These are phyloP conservation scores for Notothenia coriiceps DNA, from an alignment of 2,113 vertebrate species.

Conservation along the genomic window DNA sequence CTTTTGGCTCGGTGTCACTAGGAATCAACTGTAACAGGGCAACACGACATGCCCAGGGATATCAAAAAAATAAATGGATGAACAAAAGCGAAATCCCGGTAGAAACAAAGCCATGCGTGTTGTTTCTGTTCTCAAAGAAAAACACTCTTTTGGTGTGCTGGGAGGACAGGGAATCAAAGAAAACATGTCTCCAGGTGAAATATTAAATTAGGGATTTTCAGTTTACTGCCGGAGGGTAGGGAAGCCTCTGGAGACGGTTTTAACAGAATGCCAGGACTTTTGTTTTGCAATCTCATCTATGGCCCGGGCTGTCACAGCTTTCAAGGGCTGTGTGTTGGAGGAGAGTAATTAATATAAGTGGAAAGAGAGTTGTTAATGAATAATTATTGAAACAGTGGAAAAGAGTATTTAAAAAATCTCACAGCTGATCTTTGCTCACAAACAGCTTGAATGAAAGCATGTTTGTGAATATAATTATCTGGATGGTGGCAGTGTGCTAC, in stretches of 20 bases:
- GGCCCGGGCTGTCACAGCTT: constrained; percentile 11
- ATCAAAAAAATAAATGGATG: not conserved
- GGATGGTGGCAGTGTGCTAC: not conserved
- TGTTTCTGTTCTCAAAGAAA: constrained; percentile 39
- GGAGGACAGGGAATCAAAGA: constrained; percentile 56
- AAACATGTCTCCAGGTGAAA: constrained; percentile 58
- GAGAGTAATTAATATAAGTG: constrained; percentile 25
- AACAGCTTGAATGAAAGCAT: not conserved
- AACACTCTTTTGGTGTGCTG: not conserved
- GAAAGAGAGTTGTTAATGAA: constrained; percentile 13
- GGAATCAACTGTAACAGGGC: constrained; percentile 50
- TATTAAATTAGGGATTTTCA: constrained; percentile 59
- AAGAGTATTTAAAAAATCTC: constrained; percentile 9
- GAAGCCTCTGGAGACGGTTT: constrained; percentile 37
- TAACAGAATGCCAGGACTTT: constrained; percentile 27
- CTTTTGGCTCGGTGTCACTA: constrained; percentile 53
- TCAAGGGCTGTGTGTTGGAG: constrained; percentile 2
- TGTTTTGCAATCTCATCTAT: constrained; percentile 37
- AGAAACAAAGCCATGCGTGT: constrained; percentile 31
- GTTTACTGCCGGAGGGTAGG: constrained; percentile 36
- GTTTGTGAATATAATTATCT: not conserved
- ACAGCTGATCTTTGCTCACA: constrained; percentile 7
- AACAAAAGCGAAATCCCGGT: constrained; percentile 9
- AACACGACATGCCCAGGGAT: constrained; percentile 40
- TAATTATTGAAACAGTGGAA: constrained; percentile 23